These are phyloP conservation scores for Heliocidaris tuberculata DNA, from an alignment of 35 echinoderm and acorn worm species.

Conservation along the genomic window DNA sequence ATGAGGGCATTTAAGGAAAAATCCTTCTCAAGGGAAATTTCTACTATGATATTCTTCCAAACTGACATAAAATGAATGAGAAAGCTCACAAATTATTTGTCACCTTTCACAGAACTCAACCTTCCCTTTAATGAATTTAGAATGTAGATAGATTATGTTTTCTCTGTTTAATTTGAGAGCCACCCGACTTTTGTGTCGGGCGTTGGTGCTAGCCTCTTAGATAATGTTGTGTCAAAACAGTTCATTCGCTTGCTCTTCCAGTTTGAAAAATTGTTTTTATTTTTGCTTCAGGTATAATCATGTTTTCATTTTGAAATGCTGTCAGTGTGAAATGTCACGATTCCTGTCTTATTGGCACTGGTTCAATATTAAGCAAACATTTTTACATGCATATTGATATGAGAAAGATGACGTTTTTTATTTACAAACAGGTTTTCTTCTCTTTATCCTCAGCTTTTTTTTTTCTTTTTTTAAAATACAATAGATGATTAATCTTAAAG, in stretches of 20 bases:
- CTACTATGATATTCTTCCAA: too few species aligned
- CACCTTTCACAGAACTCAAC: too few species aligned
- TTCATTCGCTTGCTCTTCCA: neutral
- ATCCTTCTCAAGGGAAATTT: too few species aligned
- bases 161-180: neutral
- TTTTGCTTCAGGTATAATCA: neutral
- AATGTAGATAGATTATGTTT: too few species aligned
- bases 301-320: too few species aligned
- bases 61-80: too few species aligned
- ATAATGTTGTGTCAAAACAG: neutral
- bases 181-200: neutral
- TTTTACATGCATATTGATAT: too few species aligned
- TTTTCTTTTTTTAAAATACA: neutral
- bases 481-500: too few species aligned
- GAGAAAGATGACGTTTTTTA: neutral
- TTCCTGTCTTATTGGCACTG: neutral
- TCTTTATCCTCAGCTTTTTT: neutral
- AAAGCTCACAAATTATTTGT: too few species aligned
- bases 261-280: neutral
- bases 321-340: neutral
- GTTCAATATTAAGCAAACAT: too few species aligned
- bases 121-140: too few species aligned
- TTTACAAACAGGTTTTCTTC: neutral
- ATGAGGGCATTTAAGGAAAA: too few species aligned
- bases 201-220: neutral